phyloP scores from a whole-genome alignment of 2,888 invertebrate genomes.

The Pristionchus arcanus region DNA sequence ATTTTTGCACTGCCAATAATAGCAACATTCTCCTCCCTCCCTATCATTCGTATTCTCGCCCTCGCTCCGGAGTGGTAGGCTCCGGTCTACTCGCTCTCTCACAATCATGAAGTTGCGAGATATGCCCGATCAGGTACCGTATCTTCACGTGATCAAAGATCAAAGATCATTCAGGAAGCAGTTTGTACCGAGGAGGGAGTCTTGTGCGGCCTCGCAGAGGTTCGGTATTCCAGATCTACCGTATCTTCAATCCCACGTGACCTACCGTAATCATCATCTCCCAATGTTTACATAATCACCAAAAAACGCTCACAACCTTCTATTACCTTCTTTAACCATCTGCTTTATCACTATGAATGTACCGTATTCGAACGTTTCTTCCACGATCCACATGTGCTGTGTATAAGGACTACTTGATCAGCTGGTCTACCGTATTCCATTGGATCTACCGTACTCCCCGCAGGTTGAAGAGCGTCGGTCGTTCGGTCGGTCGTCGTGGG shows the following conservation, averaged over 20 bases:
- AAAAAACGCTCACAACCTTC: too few species aligned
- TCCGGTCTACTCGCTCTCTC: not conserved
- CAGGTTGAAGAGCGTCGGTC: constrained; percentile 13
- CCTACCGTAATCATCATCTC: not conserved
- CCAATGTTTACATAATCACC: too few species aligned
- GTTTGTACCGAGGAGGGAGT: not conserved
- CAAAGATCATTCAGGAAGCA: not conserved
- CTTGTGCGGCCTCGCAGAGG: constrained; percentile 25
- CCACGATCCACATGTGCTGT: too few species aligned
- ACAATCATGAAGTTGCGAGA: not conserved
- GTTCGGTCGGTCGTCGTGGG: constrained; percentile 20
- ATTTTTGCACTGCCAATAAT: not conserved
- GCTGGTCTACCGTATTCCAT: too few species aligned
- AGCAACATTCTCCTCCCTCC: not conserved
- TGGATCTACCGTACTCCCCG: not conserved
- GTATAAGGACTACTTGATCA: too few species aligned
- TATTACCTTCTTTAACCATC: too few species aligned
- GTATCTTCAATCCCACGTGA: not conserved
- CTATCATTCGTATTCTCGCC: not conserved
- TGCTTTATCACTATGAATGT: too few species aligned
- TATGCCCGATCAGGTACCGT: constrained; percentile 19
- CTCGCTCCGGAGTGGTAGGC: not conserved
- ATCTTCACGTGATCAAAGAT: not conserved
- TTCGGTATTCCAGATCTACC: not conserved
- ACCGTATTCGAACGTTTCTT: too few species aligned